phyloP scores from a whole-genome alignment of 2,797 vertebrate genomes.

The Discoglossus pictus region DNA sequence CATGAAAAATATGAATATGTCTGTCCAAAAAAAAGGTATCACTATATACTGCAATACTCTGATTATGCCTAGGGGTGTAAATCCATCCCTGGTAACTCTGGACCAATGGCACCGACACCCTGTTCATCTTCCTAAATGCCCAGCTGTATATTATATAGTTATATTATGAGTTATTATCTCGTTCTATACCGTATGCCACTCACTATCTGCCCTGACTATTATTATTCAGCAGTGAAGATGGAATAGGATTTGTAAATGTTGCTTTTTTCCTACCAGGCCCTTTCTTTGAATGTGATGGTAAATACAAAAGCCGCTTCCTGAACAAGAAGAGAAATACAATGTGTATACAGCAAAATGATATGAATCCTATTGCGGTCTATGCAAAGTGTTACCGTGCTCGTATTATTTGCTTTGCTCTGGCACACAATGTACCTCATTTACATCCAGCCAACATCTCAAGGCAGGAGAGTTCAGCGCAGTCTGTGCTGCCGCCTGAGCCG shows the following conservation, averaged over 20 bases:
- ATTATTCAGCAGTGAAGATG: not conserved
- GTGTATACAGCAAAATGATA: slow-evolving; percentile 23
- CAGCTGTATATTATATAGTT: no score
- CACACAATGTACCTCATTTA: slow-evolving; percentile 52
- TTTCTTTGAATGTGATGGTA: not conserved
- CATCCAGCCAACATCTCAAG: slow-evolving; percentile 54
- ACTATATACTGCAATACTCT: no score
- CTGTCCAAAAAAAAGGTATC: no score
- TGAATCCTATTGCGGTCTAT: slow-evolving; percentile 54
- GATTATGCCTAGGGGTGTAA: no score
- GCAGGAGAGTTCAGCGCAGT: slow-evolving; percentile 35
- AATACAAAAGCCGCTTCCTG: slow-evolving; percentile 30
- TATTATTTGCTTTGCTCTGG: slow-evolving; percentile 56
- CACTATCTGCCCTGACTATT: no score
- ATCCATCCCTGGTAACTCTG: no score
- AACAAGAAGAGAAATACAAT: slow-evolving; percentile 24
- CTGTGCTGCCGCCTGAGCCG: slow-evolving; percentile 39
- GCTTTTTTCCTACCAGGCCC: not conserved
- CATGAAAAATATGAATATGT: no score
- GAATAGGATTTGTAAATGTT: not conserved
- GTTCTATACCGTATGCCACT: no score
- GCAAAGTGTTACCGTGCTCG: slow-evolving; percentile 40
- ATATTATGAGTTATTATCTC: no score
- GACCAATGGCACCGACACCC: no score
- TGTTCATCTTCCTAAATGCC: no score